A percentile compares a stretch with the other conserved stretches of the same genome.
phyloP scores from a whole-genome alignment of 92 coral and sea anemone genomes.

The Phenganax marumi region DNA sequence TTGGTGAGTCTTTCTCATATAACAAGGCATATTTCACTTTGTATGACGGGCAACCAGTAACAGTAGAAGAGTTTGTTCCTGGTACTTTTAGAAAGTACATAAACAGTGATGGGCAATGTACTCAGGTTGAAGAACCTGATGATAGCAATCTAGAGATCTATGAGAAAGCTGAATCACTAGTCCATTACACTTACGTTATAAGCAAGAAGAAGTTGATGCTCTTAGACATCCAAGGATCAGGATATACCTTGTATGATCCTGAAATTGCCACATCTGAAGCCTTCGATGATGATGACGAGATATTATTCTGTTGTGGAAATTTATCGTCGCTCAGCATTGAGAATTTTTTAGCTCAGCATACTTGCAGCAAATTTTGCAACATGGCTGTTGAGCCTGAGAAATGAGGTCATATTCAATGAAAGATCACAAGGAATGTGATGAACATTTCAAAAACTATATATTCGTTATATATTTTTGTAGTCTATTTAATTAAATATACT shows the following conservation, averaged over 20 bases:
- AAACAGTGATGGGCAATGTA: constrained; percentile 41
- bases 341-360: constrained; percentile 54
- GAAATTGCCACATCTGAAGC: constrained; percentile 62
- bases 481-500: too few species aligned
- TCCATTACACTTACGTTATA: too few species aligned
- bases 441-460: too few species aligned
- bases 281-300: constrained; percentile 42
- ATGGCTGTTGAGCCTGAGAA: constrained; percentile 43
- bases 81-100: constrained; percentile 38
- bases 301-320: constrained; percentile 70
- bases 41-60: constrained; percentile 40
- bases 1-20: constrained; percentile 46
- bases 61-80: constrained; percentile 50
- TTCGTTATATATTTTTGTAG: too few species aligned
- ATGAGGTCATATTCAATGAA: too few species aligned
- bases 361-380: constrained; percentile 61
- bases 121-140: not conserved
- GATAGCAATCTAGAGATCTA: constrained; percentile 48
- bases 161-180: constrained; percentile 68
- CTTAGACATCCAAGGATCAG: constrained; percentile 71
- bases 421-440: too few species aligned
- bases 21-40: constrained; percentile 45
- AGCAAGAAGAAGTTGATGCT: constrained; percentile 66
- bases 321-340: constrained; percentile 55
- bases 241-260: constrained; percentile 64